phyloP scores from a whole-genome alignment of 1,140 invertebrate species.

The Rhyzopertha dominica region DNA sequence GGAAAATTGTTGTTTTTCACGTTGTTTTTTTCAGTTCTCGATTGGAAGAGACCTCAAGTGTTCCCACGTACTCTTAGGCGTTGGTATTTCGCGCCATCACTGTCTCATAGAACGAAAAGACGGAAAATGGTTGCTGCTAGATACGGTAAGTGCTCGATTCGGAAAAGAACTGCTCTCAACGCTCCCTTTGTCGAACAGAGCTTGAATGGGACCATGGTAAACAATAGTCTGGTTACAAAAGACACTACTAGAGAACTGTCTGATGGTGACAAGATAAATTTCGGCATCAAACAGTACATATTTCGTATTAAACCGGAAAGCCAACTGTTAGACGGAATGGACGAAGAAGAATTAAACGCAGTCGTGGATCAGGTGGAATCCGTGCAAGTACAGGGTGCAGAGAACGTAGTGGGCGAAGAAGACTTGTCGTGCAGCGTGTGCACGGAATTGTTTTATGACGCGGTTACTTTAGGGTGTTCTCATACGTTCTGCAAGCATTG shows the following conservation, averaged over 20 bases:
- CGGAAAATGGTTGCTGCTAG: conserved; percentile 6
- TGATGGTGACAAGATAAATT: conserved; percentile 20
- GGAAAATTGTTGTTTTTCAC: neutral
- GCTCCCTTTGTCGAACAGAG: conserved; percentile 16
- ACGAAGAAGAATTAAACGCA: neutral
- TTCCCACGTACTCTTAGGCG: conserved; percentile 10
- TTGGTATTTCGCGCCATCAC: conserved; percentile 12
- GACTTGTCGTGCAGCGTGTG: conserved; percentile 76
- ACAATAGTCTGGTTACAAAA: conserved; percentile 13
- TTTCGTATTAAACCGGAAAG: neutral
- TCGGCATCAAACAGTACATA: conserved; percentile 10
- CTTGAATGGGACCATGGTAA: conserved; percentile 27
- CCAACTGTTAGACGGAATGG: neutral
- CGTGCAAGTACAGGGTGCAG: conserved; percentile 16
- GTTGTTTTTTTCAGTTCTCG: conserved; percentile 12
- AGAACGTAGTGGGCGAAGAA: conserved; percentile 64
- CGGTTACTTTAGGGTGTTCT: conserved; percentile 67
- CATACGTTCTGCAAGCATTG: conserved; percentile 76
- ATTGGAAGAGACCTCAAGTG: conserved; percentile 14
- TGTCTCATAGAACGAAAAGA: conserved; percentile 12
- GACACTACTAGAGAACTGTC: conserved; percentile 12
- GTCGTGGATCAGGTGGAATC: neutral
- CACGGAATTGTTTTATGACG: conserved; percentile 67
- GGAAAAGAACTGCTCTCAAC: neutral
- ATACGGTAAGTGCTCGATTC: neutral